Evolutionary conservation across 2,888 invertebrate genomes (phyloP), one percentile per base, ranked within the genome.

Genomic region (Didymodactylos carnosus): DNA sequence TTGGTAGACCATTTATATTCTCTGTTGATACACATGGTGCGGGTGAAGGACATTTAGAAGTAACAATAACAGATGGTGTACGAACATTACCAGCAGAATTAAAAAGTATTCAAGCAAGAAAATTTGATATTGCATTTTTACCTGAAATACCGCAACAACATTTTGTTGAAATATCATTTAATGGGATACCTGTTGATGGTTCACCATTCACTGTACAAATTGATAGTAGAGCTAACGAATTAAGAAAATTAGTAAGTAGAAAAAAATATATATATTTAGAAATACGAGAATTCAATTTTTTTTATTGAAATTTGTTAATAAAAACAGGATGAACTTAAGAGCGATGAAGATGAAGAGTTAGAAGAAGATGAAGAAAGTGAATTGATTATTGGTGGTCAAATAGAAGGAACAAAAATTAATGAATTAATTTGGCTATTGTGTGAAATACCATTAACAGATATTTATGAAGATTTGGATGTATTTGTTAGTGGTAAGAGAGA

Each of bases 151-250:
- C 78, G 80, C 29, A 80, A 80, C 73, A 80, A 79, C 75, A 77
- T 77, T 10, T 80, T 79, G 43, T 77, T 70, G 25, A 79, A 80
- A 78, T 70, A 82, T 81, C 35, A 90, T 73, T 73, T 39, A 73
- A 73, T 73, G 71, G 62, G n/a, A n/a, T 73, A 3, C 43, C 53
- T 25, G 62, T 73, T 19, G 53, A 70, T 53, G 41, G 73, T 41
- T 35, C 23, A 39, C 69, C 46, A 39, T 29, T 35, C 35, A 29
- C 25, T n/a, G 46, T 75, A 3, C 91, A 92, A 77, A 86, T 87
- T 6, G 84, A 85, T 78, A 87, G 87, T 78, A 5, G 19, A 25
- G 5, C 25, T 39, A 13, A 2, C n/a, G 7, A 35, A 53, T 10
- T 39, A 35, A 51, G 13, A 1, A n/a, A 0, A 5, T 10, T 39